These are phyloP conservation scores for Heterocephalus glaber DNA, from an alignment of 2,113 vertebrate genomes.

Conservation along the genomic window DNA sequence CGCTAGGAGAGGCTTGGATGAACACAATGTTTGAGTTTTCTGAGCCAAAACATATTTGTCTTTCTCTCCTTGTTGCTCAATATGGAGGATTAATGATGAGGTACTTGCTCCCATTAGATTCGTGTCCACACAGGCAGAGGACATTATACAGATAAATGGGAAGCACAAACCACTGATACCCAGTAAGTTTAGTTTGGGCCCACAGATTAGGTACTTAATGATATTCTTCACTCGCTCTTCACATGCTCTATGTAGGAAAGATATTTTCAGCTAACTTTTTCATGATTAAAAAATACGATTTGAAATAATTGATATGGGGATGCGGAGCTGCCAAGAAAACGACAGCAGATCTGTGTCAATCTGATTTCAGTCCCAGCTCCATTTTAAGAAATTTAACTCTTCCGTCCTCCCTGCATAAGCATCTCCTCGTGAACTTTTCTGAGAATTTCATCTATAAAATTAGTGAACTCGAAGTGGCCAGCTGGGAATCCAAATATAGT, in stretches of 20 bases:
- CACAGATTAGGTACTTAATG: background rate
- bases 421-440: background rate
- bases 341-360: background rate
- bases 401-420: background rate
- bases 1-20: background rate
- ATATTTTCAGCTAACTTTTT: constrained; percentile 23
- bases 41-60: background rate
- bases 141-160: background rate
- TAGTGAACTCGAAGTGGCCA: background rate
- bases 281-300: background rate
- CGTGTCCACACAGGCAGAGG: background rate
- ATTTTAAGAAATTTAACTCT: background rate
- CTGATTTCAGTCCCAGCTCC: background rate
- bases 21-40: constrained; percentile 30
- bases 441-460: constrained; percentile 37
- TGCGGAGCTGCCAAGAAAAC: background rate
- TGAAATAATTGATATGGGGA: background rate
- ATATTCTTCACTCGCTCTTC: background rate
- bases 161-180: background rate
- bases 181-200: background rate
- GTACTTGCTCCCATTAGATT: background rate
- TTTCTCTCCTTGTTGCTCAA: background rate
- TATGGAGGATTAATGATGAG: constrained; percentile 2
- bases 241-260: background rate
- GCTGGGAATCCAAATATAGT: background rate